phyloP scores from a whole-genome alignment of 2,797 vertebrate genomes.

The Acridotheres tristis region DNA sequence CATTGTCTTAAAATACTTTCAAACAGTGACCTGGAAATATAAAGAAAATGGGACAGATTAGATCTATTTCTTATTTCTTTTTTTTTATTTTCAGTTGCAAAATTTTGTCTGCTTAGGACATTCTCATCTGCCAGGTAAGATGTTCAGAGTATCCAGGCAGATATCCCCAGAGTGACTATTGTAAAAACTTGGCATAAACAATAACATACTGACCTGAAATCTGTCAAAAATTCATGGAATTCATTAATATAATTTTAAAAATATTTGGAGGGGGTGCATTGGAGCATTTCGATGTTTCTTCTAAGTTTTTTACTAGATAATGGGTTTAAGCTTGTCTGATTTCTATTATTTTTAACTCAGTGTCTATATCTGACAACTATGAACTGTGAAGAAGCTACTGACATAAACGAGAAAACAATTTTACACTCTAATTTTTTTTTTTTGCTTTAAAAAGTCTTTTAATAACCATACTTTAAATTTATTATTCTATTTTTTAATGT shows the following conservation, averaged over 20 bases:
- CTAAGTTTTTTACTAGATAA: background rate
- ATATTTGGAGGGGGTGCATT: background rate
- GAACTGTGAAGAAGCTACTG: background rate
- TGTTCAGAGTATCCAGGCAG: background rate
- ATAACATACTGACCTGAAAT: background rate
- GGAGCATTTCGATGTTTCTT: background rate
- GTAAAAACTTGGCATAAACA: background rate
- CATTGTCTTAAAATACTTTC: background rate
- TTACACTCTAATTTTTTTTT: background rate
- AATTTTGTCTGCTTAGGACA: background rate
- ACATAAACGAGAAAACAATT: background rate
- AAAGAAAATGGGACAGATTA: background rate
- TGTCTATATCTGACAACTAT: background rate
- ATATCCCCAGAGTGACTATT: background rate
- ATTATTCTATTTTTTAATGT: background rate
- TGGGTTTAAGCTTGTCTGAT: background rate
- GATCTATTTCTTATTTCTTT: background rate
- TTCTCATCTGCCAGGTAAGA: background rate
- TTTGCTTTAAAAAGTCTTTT: background rate
- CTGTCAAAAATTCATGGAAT: background rate
- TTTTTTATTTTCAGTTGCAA: background rate
- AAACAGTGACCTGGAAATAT: background rate
- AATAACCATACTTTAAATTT: background rate
- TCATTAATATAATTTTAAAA: background rate
- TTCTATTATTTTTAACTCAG: background rate